Base-by-base conservation (phyloP, 2,888 invertebrate species). In the Cephalotes varians region DNA sequence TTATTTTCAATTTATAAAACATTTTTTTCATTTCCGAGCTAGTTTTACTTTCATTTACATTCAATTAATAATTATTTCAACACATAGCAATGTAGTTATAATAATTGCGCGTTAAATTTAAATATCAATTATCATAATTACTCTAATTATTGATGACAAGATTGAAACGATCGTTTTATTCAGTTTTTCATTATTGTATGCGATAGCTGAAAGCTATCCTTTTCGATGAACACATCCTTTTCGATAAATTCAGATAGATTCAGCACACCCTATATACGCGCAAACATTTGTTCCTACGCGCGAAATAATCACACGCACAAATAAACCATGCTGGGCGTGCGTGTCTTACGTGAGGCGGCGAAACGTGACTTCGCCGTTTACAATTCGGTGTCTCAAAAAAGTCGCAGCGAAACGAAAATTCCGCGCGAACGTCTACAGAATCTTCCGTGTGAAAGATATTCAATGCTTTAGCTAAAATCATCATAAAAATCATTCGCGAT, bases 331-430 rank as follows among this genome's bases (percentile, higher is more conserved):
- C n/a, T 51, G 28, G 51, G 25, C 49, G 81, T 81, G 82, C 84
- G 84, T 85, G 83, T 84, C 76, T 84, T 76, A 84, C 84, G 84
- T 82, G 69, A 82, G 76, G 81, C 69, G 21, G 47, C 12, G 64
- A 74, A 73, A 82, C 77, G 81, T 65, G 40, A 77, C 81, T 79
- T 76, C 34, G 47, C n/a, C n/a, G n/a, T 58, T 82, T 47, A 58
- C 71, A 65, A 64, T 76, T 44, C 28, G 44, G 12, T 18, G 40
- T 81, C 56, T 65, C 81, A 28, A 81, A 77, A 76, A 67, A 67
- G 81, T 49, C 77, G 12, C 65, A 37, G 37, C 28, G 58, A 37
- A 9, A 12, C 40, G 60, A 67, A 58, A 5, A 47, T 18, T 12
- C 12, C 28, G 56, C 37, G 25, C n/a, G n/a, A n/a, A n/a, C n/a